A percentile compares a stretch with the other conserved stretches of the same genome.
Conservation (phyloP, 2,797 vertebrate species). For the Vireo griseus region DNA sequence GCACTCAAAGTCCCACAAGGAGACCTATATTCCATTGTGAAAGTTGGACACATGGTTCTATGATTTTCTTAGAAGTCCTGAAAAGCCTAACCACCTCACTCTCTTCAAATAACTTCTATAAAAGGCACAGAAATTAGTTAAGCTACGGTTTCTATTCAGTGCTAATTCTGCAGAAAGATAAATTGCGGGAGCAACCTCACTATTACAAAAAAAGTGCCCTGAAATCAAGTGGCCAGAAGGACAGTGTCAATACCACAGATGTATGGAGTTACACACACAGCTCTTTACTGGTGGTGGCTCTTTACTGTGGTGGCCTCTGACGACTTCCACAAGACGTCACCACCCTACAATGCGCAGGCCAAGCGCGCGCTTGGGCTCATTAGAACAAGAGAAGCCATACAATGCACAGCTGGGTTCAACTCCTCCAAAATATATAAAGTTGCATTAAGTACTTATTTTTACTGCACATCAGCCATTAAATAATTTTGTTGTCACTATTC, state of each 20-base stretch:
- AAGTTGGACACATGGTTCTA: neutral
- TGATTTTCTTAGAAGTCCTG: neutral
- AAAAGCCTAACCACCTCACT: neutral
- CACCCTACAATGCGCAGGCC: neutral
- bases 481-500: neutral
- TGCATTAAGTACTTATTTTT: neutral
- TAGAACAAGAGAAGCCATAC: neutral
- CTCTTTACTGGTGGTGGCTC: too few species aligned
- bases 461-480: neutral
- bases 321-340: accelerated
- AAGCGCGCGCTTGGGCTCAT: neutral
- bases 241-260: neutral
- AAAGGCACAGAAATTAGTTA: neutral
- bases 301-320: neutral
- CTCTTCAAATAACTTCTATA: neutral
- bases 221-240: neutral
- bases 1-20: neutral
- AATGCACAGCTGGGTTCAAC: neutral
- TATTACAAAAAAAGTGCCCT: neutral
- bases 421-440: neutral
- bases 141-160: neutral
- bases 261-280: accelerated
- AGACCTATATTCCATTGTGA: neutral
- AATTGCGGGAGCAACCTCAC: neutral
- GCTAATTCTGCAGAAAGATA: neutral